Percentiles rank a stretch among this genome's conserved stretches.
phyloP scores from a whole-genome alignment of 1,140 invertebrate species.

The Pseudomyrmex gracilis region DNA sequence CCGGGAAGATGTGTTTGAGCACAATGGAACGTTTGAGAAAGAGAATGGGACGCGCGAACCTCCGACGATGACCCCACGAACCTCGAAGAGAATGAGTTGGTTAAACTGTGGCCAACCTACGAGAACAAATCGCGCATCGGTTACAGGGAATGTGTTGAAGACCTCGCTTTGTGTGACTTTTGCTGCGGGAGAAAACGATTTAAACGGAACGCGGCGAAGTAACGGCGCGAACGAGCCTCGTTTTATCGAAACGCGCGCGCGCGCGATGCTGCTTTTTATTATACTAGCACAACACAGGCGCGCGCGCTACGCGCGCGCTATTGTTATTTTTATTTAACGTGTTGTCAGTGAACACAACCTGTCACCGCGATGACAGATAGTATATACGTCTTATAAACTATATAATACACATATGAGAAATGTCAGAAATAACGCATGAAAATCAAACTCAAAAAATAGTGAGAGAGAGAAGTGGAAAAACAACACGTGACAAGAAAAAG shows the following conservation, averaged over 20 bases:
- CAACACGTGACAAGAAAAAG: too few species aligned
- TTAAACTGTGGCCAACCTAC: slow-evolving; percentile 14
- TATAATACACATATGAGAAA: too few species aligned
- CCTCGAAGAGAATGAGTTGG: slow-evolving; percentile 26
- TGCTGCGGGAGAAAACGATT: not conserved
- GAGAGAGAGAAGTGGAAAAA: too few species aligned
- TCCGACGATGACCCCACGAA: slow-evolving; percentile 29
- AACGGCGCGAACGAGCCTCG: not conserved
- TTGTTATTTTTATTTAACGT: too few species aligned
- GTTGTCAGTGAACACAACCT: too few species aligned
- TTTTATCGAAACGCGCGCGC: too few species aligned
- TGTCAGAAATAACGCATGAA: too few species aligned
- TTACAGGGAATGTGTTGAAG: not conserved
- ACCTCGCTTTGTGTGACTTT: slow-evolving; percentile 13
- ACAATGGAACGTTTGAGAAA: slow-evolving; percentile 49
- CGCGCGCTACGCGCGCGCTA: too few species aligned
- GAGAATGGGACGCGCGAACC: slow-evolving; percentile 33
- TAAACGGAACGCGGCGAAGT: not conserved
- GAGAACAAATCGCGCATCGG: slow-evolving; percentile 5
- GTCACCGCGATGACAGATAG: too few species aligned
- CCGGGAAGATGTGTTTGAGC: slow-evolving; percentile 19
- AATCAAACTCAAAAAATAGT: too few species aligned
- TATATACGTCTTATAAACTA: too few species aligned
- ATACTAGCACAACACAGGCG: too few species aligned
- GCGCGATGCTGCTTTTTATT: not conserved